phyloP scores from a whole-genome alignment of 2,113 vertebrate species.

The Anhinga rufa region DNA sequence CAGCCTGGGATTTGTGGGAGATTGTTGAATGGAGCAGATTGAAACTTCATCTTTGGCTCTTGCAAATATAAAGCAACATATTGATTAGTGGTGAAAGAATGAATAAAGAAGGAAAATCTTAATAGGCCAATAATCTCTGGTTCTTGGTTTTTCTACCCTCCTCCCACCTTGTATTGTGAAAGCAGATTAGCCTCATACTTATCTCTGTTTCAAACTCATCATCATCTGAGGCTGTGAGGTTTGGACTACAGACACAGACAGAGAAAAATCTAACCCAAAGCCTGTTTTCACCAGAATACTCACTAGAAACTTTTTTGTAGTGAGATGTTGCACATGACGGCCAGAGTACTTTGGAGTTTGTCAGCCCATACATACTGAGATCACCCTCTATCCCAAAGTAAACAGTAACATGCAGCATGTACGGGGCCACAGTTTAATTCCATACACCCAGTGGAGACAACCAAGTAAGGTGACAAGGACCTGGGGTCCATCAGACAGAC shows the following conservation, averaged over 20 bases:
- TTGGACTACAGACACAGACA: not conserved
- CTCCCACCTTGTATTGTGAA: not conserved
- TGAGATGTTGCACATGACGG: not conserved
- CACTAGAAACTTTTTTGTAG: not conserved
- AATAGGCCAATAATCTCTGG: not conserved
- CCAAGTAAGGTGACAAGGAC: not conserved
- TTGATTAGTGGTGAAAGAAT: not conserved
- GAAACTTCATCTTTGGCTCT: not conserved
- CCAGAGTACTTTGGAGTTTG: not conserved
- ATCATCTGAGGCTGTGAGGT: not conserved
- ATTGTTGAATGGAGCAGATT: not conserved
- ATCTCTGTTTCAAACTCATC: not conserved
- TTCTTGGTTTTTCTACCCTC: not conserved
- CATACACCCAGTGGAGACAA: not conserved
- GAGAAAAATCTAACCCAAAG: not conserved
- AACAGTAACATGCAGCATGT: not conserved
- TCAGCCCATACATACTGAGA: not conserved
- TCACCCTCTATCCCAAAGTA: not conserved
- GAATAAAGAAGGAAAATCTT: not conserved
- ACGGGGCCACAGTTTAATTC: not conserved
- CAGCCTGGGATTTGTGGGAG: not conserved
- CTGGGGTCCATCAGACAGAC: not conserved
- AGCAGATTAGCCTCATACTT: not conserved
- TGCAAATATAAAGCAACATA: not conserved
- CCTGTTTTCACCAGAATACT: not conserved